A percentile compares a stretch with the other conserved stretches of the same genome.
phyloP scores from a whole-genome alignment of 2,797 vertebrate genomes.

The Betta splendens region DNA sequence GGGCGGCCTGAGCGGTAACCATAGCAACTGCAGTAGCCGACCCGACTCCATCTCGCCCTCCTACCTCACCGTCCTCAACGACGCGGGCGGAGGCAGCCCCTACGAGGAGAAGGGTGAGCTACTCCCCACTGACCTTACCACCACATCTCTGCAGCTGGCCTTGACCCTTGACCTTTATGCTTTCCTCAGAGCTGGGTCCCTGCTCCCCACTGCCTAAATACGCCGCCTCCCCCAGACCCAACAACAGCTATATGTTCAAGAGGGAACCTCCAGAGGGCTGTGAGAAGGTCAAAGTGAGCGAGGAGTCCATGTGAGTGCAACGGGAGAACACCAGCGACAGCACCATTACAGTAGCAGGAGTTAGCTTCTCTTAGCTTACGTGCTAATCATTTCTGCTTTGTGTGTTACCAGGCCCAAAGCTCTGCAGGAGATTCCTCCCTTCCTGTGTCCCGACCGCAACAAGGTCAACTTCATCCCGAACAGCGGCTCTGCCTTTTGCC shows the following conservation, averaged over 20 bases:
- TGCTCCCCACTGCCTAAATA: constrained; percentile 97
- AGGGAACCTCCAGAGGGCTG: constrained; percentile 98
- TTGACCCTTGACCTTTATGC: neutral
- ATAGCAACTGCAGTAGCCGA: constrained; percentile 96
- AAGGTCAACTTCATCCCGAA: constrained; percentile 99
- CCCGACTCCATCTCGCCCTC: constrained; percentile 95
- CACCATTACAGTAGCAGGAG: too few relatives aligned
- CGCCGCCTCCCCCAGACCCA: constrained; percentile 96
- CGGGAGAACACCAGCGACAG: neutral
- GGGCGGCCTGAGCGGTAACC: constrained; percentile 86
- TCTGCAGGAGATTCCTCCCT: constrained; percentile 93
- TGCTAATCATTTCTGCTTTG: too few relatives aligned
- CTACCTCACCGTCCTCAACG: constrained; percentile 93
- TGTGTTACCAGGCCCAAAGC: constrained; percentile 86
- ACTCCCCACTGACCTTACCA: neutral
- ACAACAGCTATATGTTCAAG: constrained; percentile 99
- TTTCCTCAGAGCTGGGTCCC: constrained; percentile 89
- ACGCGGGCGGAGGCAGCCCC: constrained; percentile 89
- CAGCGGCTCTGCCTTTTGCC: constrained; percentile 98
- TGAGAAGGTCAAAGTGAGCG: constrained; percentile 95
- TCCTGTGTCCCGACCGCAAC: constrained; percentile 98
- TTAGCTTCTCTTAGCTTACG: too few relatives aligned
- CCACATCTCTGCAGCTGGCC: neutral
- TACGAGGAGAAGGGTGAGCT: constrained; percentile 94
- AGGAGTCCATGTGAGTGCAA: constrained; percentile 92